Percentiles rank a stretch among this genome's conserved stretches.
Evolutionary conservation across 2,888 invertebrate species (phyloP).

Genomic region (Agrotis exclamationis): DNA sequence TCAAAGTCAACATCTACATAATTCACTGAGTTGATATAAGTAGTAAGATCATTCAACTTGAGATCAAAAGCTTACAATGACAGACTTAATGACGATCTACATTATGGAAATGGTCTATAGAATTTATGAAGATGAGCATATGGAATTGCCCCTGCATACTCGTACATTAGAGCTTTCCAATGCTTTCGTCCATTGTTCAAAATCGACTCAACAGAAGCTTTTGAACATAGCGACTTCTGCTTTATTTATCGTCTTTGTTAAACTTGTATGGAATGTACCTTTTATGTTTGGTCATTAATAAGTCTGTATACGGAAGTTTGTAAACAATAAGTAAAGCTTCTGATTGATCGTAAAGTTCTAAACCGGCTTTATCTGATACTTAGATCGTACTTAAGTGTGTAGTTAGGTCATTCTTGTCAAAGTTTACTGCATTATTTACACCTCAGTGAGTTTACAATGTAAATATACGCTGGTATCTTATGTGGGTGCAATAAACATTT

Average conservation of each 20-base stretch:
- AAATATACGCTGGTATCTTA: not conserved
- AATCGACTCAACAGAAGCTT: not conserved
- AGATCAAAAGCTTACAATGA: slow-evolving; percentile 3
- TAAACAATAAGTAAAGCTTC: slow-evolving; percentile 7
- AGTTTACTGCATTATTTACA: not conserved
- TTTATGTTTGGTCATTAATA: not conserved
- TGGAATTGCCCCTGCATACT: not conserved
- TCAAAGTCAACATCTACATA: not conserved
- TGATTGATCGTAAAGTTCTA: slow-evolving; percentile 8
- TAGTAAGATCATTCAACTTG: not conserved
- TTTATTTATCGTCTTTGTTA: slow-evolving; percentile 4
- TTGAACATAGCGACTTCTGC: slow-evolving; percentile 4
- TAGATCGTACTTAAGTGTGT: not conserved
- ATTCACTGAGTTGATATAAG: not conserved
- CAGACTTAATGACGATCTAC: not conserved
- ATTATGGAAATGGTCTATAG: not conserved
- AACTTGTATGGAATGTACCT: not conserved
- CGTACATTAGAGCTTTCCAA: not conserved
- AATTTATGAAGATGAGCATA: not conserved
- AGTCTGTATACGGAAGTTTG: not conserved
- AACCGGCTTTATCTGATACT: not conserved
- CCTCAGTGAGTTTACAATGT: not conserved
- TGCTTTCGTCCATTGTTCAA: not conserved
- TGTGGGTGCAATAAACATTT: not conserved
- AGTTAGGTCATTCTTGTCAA: not conserved